Base-by-base conservation (phyloP, 2,888 invertebrate genomes). In the Cataglyphis rosenhaueri region DNA sequence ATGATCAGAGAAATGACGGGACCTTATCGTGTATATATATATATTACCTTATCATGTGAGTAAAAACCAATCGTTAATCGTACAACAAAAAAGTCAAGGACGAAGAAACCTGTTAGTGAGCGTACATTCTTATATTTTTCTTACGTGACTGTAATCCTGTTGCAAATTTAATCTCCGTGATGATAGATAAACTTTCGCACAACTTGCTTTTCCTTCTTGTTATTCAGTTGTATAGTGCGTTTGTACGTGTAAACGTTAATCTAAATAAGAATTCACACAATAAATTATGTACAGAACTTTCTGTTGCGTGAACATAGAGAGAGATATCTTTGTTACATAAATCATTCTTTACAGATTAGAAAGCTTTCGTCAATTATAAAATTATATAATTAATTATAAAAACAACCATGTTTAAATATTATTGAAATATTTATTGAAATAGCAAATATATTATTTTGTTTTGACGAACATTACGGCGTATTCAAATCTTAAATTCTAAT, bases 21-120 rank as follows among this genome's bases (percentile, higher is more conserved):
- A 83, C 90, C 85, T 64, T 91, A 89, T 83, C 89, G 90, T 87
- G 79, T 88, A 84, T 41, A 41, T 41, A 41, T 18, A 86, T 83
- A 82, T 78, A 89, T 92, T 91, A 91, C 87, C 75, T 87, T 84
- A 87, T 76, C 59, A 12, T 55, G 18, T 25, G 38, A 78, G 59
- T 74, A 81, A 88, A 84, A 78, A 82, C 65, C 82, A 81, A 81
- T 81, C 78, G 82, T 85, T 87, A 87, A 83, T 85, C 73, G 76
- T 64, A 76, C 44, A 68, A 81, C 32, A 48, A 52, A 73, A 74
- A 86, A 82, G 83, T 88, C 83, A 75, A 74, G 82, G 78, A 64
- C 82, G 76, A 78, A 83, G 84, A 88, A 87, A 84, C 84, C 82
- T 86, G 83, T 88, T 87, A 85, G 84, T 83, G 81, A 25, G 25